A percentile compares a stretch with the other conserved stretches of the same genome.
Conservation (phyloP, 2,888 invertebrate species). For the Melanostoma scalare region DNA sequence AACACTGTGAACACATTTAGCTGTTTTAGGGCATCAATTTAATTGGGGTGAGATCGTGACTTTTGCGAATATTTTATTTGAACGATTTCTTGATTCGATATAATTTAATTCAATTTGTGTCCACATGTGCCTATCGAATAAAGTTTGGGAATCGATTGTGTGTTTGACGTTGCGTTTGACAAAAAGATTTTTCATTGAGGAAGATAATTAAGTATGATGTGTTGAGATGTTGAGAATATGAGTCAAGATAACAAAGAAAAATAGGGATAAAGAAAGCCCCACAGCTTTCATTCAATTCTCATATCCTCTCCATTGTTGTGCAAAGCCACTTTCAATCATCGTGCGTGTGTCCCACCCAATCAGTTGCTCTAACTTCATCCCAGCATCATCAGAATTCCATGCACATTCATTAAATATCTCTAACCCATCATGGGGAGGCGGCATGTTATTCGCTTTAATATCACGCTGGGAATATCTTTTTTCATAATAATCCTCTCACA, state of each 20-base stretch:
- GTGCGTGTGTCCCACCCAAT: constrained; percentile 16
- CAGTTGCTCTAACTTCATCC: constrained; percentile 43
- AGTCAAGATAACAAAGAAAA: too few species aligned
- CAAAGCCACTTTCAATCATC: constrained; percentile 32
- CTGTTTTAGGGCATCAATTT: constrained; percentile 3
- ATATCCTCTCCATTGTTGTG: background rate
- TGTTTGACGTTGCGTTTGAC: too few species aligned
- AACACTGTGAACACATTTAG: background rate
- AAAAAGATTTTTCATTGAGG: too few species aligned
- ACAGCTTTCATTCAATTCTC: too few species aligned
- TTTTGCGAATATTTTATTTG: constrained; percentile 1
- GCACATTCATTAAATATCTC: constrained; percentile 43
- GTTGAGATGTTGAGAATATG: too few species aligned
- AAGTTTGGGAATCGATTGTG: background rate
- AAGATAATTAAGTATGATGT: too few species aligned
- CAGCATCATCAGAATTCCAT: constrained; percentile 35
- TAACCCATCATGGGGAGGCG: constrained; percentile 13
- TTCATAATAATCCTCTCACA: constrained; percentile 37
- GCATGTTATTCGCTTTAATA: constrained; percentile 18
- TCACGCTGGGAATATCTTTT: background rate
- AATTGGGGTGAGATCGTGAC: constrained; percentile 24
- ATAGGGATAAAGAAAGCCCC: too few species aligned
- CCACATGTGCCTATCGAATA: background rate
- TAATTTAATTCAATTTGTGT: background rate
- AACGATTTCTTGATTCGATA: background rate